Base-by-base conservation (phyloP, 2,113 vertebrate species). In the Ariopsis seemanni region DNA sequence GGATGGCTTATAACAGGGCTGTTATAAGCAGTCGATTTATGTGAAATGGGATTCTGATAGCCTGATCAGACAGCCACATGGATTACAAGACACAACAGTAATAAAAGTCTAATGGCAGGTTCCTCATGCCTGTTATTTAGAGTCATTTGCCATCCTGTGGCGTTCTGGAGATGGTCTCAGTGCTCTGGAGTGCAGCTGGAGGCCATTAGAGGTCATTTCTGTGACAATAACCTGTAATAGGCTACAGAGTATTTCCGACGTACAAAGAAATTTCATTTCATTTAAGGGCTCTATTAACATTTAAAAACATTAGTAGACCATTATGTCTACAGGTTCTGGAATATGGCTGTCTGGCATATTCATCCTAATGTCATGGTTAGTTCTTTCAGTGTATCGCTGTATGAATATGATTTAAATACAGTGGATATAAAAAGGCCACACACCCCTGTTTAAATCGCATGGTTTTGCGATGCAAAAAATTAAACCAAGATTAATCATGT, bases 171-270 rank as follows among this genome's bases (percentile, higher is more conserved):
- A 58, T 18, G 55, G 52, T 84, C 63, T 52, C 52, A 52, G 81
- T 53, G 42, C 18, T 71, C 63, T 74, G n/a, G 53, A 15, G 52
- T 71, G n/a, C 52, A 74, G n/a, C 74, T 74, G 69, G 55, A n/a
- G 30, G 53, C 30, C 67, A 85, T 85, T 74, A 74, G 53, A 60
- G 34, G 53, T 58, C 9, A 58, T 58, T 74, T 74, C 27, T 60
- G 17, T 84, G 69, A 85, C 67, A 85, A 8, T 85, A 55, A 58
- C 30, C 18, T 74, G 30, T 42, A 74, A 50, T 74, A 57, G 5
- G 27, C 71, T 71, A 57, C 7, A 18, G n/a, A 53, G 63, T 57
- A 84, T 57, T 71, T 84, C 82, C 65, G 17, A 22, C 30, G n/a
- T 55, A 71, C 7, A 1, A n/a, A 18, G 50, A 69, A 69, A 84